phyloP scores from a whole-genome alignment of 2,113 vertebrate genomes.

The Diadophis punctatus region DNA sequence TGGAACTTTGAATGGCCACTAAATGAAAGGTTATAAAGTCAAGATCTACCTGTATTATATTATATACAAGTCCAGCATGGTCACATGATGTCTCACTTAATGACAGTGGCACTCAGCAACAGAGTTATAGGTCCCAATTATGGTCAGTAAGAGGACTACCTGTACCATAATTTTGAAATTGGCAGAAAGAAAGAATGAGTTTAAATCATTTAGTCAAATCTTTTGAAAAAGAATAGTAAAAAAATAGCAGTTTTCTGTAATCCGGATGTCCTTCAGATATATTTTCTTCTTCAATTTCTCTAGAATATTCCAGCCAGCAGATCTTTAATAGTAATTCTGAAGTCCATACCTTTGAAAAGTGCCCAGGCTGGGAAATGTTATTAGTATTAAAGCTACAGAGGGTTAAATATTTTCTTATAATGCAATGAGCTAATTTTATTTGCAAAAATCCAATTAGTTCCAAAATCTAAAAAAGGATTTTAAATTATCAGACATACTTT shows the following conservation, averaged over 20 bases:
- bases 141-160: neutral
- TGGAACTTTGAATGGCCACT: no score
- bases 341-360: neutral
- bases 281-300: neutral
- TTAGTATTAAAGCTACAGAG: neutral
- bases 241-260: neutral
- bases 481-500: neutral
- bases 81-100: neutral
- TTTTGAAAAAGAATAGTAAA: neutral
- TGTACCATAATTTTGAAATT: neutral
- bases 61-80: neutral
- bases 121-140: neutral
- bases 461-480: slow-evolving; percentile 6
- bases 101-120: neutral
- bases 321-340: neutral
- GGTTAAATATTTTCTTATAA: slow-evolving; percentile 11
- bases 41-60: no score
- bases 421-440: slow-evolving; percentile 30
- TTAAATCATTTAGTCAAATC: neutral
- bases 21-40: no score
- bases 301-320: neutral
- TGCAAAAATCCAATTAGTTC: neutral
- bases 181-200: slow-evolving; percentile 6
- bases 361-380: neutral
- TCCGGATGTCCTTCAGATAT: neutral